Percentiles rank a stretch among this genome's conserved stretches.
Evolutionary conservation across 2,888 invertebrate genomes (phyloP).

Genomic region (Unio pictorum): DNA sequence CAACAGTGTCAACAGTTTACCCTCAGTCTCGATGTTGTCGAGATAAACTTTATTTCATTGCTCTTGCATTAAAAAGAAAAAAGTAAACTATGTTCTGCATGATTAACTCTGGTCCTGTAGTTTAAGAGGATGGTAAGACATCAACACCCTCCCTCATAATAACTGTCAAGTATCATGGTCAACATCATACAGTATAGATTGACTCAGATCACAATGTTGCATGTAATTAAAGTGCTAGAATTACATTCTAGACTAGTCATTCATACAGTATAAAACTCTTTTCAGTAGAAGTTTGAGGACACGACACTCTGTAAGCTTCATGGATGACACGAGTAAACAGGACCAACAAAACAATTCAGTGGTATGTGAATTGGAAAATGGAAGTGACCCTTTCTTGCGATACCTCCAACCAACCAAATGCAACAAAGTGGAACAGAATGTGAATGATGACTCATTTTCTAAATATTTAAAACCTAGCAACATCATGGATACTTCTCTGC

Average conservation of each 20-base stretch:
- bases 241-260: background rate
- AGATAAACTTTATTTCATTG: too few species aligned
- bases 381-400: slow-evolving; percentile 1
- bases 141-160: too few species aligned
- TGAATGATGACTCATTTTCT: slow-evolving; percentile 25
- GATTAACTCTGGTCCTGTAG: too few species aligned
- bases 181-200: too few species aligned
- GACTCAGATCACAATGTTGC: too few species aligned
- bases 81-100: too few species aligned
- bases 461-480: slow-evolving; percentile 25
- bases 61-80: too few species aligned
- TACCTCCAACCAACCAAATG: slow-evolving; percentile 14
- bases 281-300: slow-evolving; percentile 30
- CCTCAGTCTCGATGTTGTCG: too few species aligned
- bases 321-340: slow-evolving; percentile 7
- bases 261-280: background rate
- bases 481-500: slow-evolving; percentile 7
- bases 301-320: slow-evolving; percentile 34
- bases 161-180: too few species aligned
- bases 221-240: too few species aligned
- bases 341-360: background rate
- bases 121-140: too few species aligned
- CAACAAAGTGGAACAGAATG: background rate
- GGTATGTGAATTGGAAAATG: background rate
- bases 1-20: too few species aligned